Conservation (phyloP, 2,888 invertebrate species). For the Balanococcus diminutus region DNA sequence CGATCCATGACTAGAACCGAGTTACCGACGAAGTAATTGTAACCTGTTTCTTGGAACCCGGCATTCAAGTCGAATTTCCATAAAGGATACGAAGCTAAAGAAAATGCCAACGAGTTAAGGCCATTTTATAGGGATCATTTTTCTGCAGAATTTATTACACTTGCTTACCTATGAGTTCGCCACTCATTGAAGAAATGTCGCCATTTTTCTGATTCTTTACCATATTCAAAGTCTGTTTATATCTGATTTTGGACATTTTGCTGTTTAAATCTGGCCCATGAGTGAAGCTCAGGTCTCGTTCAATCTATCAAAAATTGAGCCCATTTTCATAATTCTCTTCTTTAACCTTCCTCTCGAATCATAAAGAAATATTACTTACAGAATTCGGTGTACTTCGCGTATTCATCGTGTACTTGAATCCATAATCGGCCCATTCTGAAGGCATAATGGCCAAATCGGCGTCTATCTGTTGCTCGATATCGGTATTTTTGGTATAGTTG, state of each 20-base stretch:
- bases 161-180: neutral
- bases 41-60: constrained; percentile 8
- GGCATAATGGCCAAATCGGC: constrained; percentile 7
- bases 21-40: constrained; percentile 19
- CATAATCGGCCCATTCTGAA: constrained; percentile 38
- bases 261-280: constrained; percentile 44
- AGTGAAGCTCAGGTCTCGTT: constrained; percentile 13
- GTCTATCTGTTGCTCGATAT: neutral
- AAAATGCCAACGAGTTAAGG: no score
- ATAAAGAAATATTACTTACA: neutral
- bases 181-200: neutral
- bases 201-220: neutral
- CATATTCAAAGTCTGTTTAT: neutral
- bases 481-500: neutral
- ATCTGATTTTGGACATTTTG: constrained; percentile 1
- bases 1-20: constrained; percentile 12
- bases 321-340: neutral
- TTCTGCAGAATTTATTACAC: neutral
- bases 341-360: no score
- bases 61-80: constrained; percentile 31
- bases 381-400: neutral
- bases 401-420: constrained; percentile 29
- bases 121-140: neutral
- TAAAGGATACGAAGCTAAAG: constrained; percentile 29
- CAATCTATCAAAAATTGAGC: neutral